These are phyloP conservation scores for Hemiprocne comata DNA, from an alignment of 2,113 vertebrate genomes.

Conservation along the genomic window DNA sequence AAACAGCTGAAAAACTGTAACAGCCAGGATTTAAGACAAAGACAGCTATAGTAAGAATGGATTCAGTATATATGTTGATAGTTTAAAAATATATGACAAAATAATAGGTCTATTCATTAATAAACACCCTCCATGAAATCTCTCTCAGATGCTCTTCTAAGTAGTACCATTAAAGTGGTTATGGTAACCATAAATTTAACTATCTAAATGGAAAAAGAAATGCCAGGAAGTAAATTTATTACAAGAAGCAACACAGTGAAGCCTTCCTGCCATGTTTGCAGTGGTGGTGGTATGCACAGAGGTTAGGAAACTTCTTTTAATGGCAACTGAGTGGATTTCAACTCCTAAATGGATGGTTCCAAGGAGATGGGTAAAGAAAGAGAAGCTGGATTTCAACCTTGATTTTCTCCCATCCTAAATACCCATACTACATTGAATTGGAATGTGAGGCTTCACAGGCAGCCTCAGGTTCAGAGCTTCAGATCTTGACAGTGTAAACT, in stretches of 20 bases:
- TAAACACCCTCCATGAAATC: not conserved
- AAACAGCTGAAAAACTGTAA: not conserved
- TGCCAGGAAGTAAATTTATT: not conserved
- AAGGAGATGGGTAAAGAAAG: not conserved
- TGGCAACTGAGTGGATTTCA: not conserved
- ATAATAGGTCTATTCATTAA: slow-evolving; percentile 2
- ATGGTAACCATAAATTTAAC: not conserved
- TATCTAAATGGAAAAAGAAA: not conserved
- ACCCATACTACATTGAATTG: not conserved
- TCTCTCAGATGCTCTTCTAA: not conserved
- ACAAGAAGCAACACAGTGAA: not conserved
- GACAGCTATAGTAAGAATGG: not conserved
- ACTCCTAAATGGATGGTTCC: not conserved
- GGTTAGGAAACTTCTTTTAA: not conserved
- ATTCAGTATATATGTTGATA: not conserved
- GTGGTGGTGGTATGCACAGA: not conserved
- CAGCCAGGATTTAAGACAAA: not conserved
- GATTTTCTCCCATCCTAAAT: not conserved
- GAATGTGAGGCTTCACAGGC: not conserved
- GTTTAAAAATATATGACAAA: not conserved
- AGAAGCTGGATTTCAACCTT: not conserved
- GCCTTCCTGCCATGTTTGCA: accelerated
- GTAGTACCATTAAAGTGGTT: not conserved
- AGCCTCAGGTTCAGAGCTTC: not conserved
- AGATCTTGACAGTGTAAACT: not conserved